These are phyloP conservation scores for Solenopsis invicta DNA, from an alignment of 1,140 invertebrate species.

Conservation along the genomic window DNA sequence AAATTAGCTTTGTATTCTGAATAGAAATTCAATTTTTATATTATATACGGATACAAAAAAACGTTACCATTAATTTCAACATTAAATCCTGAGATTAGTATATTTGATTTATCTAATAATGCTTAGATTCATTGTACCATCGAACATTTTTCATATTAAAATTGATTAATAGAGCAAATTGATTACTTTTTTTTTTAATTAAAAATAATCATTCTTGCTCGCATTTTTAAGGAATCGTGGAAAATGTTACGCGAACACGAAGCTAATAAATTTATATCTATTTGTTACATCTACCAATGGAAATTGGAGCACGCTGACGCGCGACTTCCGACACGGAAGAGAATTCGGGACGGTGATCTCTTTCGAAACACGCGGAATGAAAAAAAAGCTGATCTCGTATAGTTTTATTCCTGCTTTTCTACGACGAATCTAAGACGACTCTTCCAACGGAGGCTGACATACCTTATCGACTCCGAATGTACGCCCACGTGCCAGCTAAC, in stretches of 20 bases:
- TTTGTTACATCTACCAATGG: not conserved
- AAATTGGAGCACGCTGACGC: constrained; percentile 6
- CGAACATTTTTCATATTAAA: not conserved
- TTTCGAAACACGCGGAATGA: not conserved
- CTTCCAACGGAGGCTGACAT: constrained; percentile 21
- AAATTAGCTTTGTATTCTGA: not conserved
- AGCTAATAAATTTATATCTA: not conserved
- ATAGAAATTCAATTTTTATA: constrained; percentile 16
- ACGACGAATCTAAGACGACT: constrained; percentile 12
- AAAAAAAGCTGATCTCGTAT: not conserved
- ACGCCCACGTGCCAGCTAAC: constrained; percentile 64
- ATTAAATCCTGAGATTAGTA: not conserved
- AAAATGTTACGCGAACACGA: not conserved
- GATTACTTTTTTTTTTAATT: not conserved
- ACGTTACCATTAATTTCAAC: not conserved
- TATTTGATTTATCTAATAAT: not conserved
- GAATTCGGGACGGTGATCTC: constrained; percentile 57
- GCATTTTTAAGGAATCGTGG: not conserved
- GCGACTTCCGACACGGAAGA: constrained; percentile 20
- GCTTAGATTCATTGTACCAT: not conserved
- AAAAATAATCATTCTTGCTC: not conserved
- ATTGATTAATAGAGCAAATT: not conserved
- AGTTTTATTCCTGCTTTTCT: not conserved
- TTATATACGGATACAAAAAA: not conserved
- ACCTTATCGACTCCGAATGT: constrained; percentile 35